Evolutionary conservation across 2,113 vertebrate genomes (phyloP).

Genomic region (Aptenodytes forsteri): DNA sequence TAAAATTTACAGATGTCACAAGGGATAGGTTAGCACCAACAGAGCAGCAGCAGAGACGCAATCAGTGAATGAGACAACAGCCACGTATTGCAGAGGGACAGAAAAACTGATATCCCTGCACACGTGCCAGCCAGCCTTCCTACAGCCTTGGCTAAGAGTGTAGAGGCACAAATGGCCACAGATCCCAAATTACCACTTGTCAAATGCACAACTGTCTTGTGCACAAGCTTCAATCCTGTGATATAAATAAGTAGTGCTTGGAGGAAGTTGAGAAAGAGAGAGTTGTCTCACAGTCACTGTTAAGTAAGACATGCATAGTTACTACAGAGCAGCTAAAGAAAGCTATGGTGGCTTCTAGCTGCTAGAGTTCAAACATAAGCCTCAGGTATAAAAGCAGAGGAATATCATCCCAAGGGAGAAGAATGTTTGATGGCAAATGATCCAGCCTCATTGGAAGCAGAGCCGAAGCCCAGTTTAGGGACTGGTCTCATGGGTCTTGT

Average conservation of each 20-base stretch:
- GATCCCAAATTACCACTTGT: not conserved
- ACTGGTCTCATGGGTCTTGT: not conserved
- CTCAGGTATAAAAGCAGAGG: not conserved
- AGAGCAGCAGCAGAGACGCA: not conserved
- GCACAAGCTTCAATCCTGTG: not conserved
- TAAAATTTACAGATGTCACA: not conserved
- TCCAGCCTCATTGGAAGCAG: not conserved
- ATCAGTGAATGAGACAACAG: not conserved
- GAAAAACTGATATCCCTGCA: not conserved
- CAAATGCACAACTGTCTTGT: not conserved
- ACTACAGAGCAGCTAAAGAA: not conserved
- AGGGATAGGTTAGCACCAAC: not conserved
- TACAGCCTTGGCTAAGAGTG: not conserved
- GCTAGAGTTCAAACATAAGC: not conserved
- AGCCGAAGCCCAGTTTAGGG: not conserved
- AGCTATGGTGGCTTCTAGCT: not conserved
- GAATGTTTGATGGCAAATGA: not conserved
- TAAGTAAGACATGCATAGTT: not conserved
- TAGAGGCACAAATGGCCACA: not conserved
- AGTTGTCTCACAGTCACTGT: accelerated
- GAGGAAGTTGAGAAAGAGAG: not conserved
- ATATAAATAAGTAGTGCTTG: too few relatives aligned
- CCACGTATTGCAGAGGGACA: not conserved
- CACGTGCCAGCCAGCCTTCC: not conserved
- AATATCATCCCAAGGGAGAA: not conserved